phyloP scores from a whole-genome alignment of 1,140 invertebrate genomes.

The Brachionus plicatilis region DNA sequence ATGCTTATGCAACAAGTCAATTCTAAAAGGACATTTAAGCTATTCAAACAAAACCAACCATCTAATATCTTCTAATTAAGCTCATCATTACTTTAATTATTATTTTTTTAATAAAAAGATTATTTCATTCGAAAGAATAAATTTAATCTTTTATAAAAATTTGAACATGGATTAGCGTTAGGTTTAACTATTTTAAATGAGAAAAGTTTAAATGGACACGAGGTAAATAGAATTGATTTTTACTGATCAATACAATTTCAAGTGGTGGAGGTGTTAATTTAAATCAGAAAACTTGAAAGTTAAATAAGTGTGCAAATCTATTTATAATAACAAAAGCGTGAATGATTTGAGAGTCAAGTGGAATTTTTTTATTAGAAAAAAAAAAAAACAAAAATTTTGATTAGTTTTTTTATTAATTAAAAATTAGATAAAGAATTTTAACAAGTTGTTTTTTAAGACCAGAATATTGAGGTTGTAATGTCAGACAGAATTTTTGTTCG shows the following conservation, averaged over 20 bases:
- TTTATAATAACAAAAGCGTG: not conserved
- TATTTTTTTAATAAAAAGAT: not conserved
- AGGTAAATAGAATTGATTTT: not conserved
- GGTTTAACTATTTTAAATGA: not conserved
- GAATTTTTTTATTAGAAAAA: not conserved
- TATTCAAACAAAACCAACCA: not conserved
- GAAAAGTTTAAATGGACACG: not conserved
- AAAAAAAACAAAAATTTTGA: not conserved
- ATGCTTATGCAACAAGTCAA: not conserved
- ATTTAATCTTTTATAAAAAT: slow-evolving; percentile 1
- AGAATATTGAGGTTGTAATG: not conserved
- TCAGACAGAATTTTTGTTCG: not conserved
- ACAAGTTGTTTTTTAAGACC: not conserved
- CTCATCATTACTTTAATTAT: not conserved
- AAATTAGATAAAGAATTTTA: not conserved
- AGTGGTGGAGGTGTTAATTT: not conserved
- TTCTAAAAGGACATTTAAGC: not conserved
- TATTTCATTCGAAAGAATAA: not conserved
- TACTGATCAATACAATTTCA: not conserved
- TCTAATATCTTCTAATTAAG: not conserved
- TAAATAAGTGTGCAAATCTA: not conserved
- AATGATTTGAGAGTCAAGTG: not conserved
- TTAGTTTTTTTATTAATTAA: not conserved
- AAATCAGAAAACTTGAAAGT: not conserved
- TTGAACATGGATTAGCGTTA: not conserved